Evolutionary conservation across 2,797 vertebrate genomes (phyloP), one percentile per base, ranked within the genome.

Genomic region (Naso thynnoides): DNA sequence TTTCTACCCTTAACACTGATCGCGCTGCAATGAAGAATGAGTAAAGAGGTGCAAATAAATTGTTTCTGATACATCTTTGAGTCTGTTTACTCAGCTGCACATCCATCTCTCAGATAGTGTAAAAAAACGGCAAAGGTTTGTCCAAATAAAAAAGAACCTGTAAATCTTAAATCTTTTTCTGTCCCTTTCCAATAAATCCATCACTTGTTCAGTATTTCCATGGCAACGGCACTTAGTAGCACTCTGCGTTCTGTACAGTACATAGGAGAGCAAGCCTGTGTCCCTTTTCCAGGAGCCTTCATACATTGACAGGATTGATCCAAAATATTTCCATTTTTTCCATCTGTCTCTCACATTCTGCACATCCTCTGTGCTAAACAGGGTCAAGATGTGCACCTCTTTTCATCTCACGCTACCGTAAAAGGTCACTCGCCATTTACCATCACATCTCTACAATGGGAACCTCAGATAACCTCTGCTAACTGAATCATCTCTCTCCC

Each of bases 121-220:
- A n/a, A 45, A 54, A 54, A 66, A 15, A 62, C 31, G 11, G 55
- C 47, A 73, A 71, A 45, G 14, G 27, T 5, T 56, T 62, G 47
- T 67, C 18, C 49, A 41, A 31, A 33, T 61, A 36, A 47, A 61
- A 55, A 49, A 26, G 48, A 73, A 39, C 2, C 24, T 26, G 54
- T 65, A 59, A 57, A 79, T 70, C 63, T 74, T 49, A 33, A 70
- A 62, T 80, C 33, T 64, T 74, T 70, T 82, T 70, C 74, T 57
- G 69, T 78, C 38, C 33, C 54, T 79, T 72, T 86, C 52, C 67
- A 79, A 79, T 69, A 83, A n/a, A 81, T 83, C 75, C 69, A 80
- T 88, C 76, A 84, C 78, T 86, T 85, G 47, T 80, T 86, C 76
- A 61, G 52, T 27, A 84, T 90, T 84, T 86, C 90, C 86, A 90